Evolutionary conservation across 2,888 invertebrate species (phyloP).

Genomic region (Orchesella flavescens): DNA sequence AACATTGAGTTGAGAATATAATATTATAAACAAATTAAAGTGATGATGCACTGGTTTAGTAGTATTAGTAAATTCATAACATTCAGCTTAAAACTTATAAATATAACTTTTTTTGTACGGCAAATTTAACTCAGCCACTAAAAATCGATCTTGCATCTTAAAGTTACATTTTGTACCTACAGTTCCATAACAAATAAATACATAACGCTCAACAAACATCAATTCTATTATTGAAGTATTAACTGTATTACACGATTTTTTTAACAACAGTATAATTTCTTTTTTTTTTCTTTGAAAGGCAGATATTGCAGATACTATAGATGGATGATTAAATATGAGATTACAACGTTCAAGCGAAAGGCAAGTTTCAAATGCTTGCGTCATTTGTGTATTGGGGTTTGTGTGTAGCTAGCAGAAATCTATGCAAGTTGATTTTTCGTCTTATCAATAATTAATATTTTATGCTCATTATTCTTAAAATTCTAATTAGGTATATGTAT

Average conservation of each 20-base stretch:
- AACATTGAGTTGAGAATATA: constrained; percentile 42
- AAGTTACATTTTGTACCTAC: constrained; percentile 63
- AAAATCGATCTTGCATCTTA: constrained; percentile 64
- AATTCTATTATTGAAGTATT: background rate
- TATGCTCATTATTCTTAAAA: background rate
- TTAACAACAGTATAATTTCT: constrained; percentile 56
- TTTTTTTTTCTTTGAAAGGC: constrained; percentile 53
- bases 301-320: constrained; percentile 61
- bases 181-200: constrained; percentile 62
- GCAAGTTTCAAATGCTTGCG: constrained; percentile 13
- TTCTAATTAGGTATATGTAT: background rate
- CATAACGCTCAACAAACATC: constrained; percentile 49
- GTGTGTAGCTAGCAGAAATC: background rate
- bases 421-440: background rate
- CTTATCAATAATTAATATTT: background rate
- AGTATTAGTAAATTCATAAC: constrained; percentile 46
- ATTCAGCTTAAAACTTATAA: background rate
- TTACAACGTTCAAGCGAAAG: constrained; percentile 21
- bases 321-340: constrained; percentile 61
- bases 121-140: constrained; percentile 57
- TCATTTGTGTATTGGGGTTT: background rate
- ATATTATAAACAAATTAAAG: constrained; percentile 49
- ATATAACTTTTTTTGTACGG: constrained; percentile 57
- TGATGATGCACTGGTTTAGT: constrained; percentile 64
- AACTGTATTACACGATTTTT: background rate